Base-by-base conservation (phyloP, 2,113 vertebrate genomes). In the Columba janthina region DNA sequence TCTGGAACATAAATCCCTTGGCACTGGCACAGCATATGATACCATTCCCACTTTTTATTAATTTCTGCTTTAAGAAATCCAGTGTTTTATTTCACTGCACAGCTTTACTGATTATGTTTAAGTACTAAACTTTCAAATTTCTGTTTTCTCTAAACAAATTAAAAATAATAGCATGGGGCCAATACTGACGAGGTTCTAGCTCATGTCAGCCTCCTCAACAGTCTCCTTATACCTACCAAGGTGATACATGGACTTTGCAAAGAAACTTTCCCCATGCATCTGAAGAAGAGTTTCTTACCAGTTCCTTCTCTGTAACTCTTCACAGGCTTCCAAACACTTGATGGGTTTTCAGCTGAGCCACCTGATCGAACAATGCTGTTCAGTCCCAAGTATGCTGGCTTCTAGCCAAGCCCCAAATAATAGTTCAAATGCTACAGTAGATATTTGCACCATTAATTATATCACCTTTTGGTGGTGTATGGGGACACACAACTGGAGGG, bases 1-100 rank as follows among this genome's bases (percentile, higher is more conserved):
- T 75, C 94, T 78, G 64, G 42, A 94, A 92, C 77, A 74, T 71
- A 53, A 90, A 82, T 95, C 66, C 72, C 48, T 42, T 73, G 72
- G 12, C 12, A 48, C 31, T 83, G 61, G 15, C 66, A 53, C 76
- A 75, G 31, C 7, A 38, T 24, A 44, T 69, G 62, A 66, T 70
- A 72, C 15, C 36, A 21, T 36, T 58, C 51, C 50, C 77, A 61
- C 70, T 46, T 53, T 92, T 90, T 92, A 85, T 88, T 71, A 22
- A 82, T 70, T 75, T 81, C 31, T 69, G 66, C 34, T 60, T 91
- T 50, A 75, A 42, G 81, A 86, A 64, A 44, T n/a, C 4, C 29
- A 75, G 57, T 15, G 21, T 25, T 53, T 72, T 70, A 54, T 48
- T 82, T 73, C n/a, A 85, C 50, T 89, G 15, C 9, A 40, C 10